A percentile compares a stretch with the other conserved stretches of the same genome.
Evolutionary conservation across 2,888 invertebrate genomes (phyloP).

Genomic region (Leptopterna dolabrata): DNA sequence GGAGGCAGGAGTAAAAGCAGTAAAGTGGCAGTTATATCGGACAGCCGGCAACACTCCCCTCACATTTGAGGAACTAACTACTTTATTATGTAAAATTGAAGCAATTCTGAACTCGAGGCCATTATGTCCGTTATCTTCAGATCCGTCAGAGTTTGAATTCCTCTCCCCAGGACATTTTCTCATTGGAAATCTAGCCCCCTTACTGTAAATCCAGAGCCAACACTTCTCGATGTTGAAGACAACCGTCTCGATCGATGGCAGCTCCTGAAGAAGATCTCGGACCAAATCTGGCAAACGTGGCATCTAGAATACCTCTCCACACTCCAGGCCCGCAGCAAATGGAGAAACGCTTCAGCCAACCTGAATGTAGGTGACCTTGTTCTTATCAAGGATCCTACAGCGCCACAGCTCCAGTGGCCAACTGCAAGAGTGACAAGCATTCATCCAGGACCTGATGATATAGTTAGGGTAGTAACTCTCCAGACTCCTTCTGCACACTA

Average conservation of each 20-base stretch:
- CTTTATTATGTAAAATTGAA: conserved; percentile 63
- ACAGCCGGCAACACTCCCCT: conserved; percentile 49
- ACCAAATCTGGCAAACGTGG: conserved; percentile 47
- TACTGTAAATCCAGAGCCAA: conserved; percentile 5
- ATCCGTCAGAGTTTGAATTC: conserved; percentile 60
- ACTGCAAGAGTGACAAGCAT: neutral
- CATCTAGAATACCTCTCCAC: too few species aligned
- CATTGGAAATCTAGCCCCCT: conserved; percentile 6
- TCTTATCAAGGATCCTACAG: conserved; percentile 30
- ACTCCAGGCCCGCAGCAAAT: too few species aligned
- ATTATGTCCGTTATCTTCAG: conserved; percentile 62
- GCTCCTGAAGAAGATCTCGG: neutral
- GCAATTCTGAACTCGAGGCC: conserved; percentile 64
- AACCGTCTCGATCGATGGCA: conserved; percentile 31
- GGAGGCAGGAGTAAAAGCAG: conserved; percentile 64
- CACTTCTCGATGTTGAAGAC: neutral
- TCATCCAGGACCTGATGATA: conserved; percentile 24
- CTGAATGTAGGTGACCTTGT: too few species aligned
- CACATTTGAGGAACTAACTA: conserved; percentile 64
- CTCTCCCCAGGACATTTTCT: conserved; percentile 65
- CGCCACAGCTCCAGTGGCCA: conserved; percentile 16
- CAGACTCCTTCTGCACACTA: neutral
- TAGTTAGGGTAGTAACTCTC: conserved; percentile 22
- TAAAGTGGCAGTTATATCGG: neutral
- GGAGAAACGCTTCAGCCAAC: neutral